Evolutionary conservation across 2,888 invertebrate species (phyloP), one percentile per base, ranked within the genome.

Genomic region (Drosophila helvetica): DNA sequence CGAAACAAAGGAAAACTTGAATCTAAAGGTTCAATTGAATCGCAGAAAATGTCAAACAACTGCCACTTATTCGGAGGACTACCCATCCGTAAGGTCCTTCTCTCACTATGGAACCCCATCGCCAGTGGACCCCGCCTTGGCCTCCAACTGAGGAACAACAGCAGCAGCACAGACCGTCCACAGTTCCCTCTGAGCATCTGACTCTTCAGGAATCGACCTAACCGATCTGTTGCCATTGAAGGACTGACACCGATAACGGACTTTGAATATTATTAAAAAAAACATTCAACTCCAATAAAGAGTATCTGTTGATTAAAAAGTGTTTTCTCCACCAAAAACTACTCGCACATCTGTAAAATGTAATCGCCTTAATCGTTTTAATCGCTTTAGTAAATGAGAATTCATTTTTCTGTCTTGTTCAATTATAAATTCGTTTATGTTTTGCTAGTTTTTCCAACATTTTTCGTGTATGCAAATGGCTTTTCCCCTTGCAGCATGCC

Each of bases 401-500:
- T 38, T 15, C 38, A 38, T 38, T 38, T 46, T 18, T 46, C 46
- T 18, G 46, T 46, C 38, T 38, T 38, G 38, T 38, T 38, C 38
- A 38, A 38, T 38, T 38, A 51, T 59, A 45, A 50, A 60, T 45
- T 47, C 33, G 18, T 63, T 50, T 60, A 63, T 33, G 50, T 45
- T 50, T 45, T 22, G 30, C 17, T 17, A 17, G 60, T 51, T 51
- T 42, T 15, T n/a, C 15, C 38, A 38, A 38, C 42, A 48, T n/a
- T 27, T 27, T 27, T 42, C 18, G 46, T 57, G 19, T 25, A 63
- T 65, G 53, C 54, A 67, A 64, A 67, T 65, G 33, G n/a, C 30
- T 56, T 66, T 66, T 64, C 25, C 1, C 19, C 17, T 15, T 15
- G 60, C 22, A 4, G 22, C 22, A 22, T 22, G 22, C 22, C 5